Percentiles rank a stretch among this genome's conserved stretches.
phyloP scores from a whole-genome alignment of 2,797 vertebrate genomes.

The Malacoctenus gilli region DNA sequence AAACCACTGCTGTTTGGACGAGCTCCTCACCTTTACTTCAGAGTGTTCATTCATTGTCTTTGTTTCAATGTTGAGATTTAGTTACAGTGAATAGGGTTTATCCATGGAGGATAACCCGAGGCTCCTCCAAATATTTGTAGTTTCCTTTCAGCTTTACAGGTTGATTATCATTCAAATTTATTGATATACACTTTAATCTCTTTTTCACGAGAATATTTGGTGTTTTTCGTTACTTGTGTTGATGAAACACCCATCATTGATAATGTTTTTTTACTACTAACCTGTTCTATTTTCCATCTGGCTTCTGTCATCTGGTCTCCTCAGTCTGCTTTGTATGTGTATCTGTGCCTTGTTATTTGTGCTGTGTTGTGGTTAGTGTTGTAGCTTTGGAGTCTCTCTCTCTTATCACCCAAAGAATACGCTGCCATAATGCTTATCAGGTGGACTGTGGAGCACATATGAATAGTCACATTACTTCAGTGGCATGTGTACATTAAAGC shows the following conservation, averaged over 20 bases:
- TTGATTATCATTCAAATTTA: constrained; percentile 24
- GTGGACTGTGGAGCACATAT: constrained; percentile 33
- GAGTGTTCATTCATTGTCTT: too few relatives aligned
- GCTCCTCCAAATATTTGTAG: constrained; percentile 18
- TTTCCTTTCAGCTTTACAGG: constrained; percentile 2
- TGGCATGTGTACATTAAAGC: too few relatives aligned
- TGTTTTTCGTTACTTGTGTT: not conserved
- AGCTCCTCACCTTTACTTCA: too few relatives aligned
- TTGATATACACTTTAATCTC: not conserved
- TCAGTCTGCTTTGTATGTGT: constrained; percentile 55
- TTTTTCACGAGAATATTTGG: constrained; percentile 19
- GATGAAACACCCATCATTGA: constrained; percentile 1
- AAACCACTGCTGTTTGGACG: constrained; percentile 35
- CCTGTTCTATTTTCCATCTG: constrained; percentile 37
- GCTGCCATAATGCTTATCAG: constrained; percentile 11
- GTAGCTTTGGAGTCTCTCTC: constrained; percentile 47
- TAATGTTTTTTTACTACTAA: constrained; percentile 18
- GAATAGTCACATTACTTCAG: constrained; percentile 5
- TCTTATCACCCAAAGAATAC: constrained; percentile 17
- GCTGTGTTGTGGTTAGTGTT: constrained; percentile 48
- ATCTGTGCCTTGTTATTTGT: constrained; percentile 63
- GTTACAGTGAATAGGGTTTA: not conserved
- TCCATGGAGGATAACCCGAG: not conserved
- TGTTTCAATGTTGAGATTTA: too few relatives aligned
- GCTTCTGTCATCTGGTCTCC: constrained; percentile 28